Percentiles rank a stretch among this genome's conserved stretches.
These are phyloP conservation scores for Dendrolimus houi DNA, from an alignment of 2,888 invertebrate species.

Conservation along the genomic window DNA sequence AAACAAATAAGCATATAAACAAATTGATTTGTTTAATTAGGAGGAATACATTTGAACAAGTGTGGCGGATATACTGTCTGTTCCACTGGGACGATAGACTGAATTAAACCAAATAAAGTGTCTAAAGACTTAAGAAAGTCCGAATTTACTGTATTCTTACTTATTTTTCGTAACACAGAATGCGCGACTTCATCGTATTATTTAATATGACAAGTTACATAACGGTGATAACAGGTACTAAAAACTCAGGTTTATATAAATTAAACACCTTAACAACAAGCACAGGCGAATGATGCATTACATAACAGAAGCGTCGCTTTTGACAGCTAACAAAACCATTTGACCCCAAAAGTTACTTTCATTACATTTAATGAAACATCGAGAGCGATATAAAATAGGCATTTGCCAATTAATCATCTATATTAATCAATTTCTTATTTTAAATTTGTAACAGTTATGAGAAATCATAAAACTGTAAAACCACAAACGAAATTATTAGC, in stretches of 20 bases:
- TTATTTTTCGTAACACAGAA: no score
- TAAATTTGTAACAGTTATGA: conserved; percentile 9
- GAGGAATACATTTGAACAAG: no score
- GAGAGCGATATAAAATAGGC: not conserved
- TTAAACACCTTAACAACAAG: conserved; percentile 27
- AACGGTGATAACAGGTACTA: no score
- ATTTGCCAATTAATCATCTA: not conserved
- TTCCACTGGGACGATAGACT: no score
- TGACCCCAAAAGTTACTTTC: conserved; percentile 15
- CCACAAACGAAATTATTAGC: not conserved
- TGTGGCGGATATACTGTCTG: no score
- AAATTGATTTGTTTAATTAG: no score
- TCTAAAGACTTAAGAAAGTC: no score
- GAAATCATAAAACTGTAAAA: not conserved
- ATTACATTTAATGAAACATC: conserved; percentile 6
- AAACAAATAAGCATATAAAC: no score
- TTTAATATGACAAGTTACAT: no score
- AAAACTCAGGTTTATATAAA: conserved; percentile 28
- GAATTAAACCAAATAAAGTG: no score
- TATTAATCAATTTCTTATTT: not conserved
- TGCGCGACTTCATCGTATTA: no score
- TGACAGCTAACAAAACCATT: conserved; percentile 18
- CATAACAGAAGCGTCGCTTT: conserved; percentile 19
- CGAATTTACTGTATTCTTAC: no score
- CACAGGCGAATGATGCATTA: conserved; percentile 31